Evolutionary conservation across 2,113 vertebrate species (phyloP), one percentile per base, ranked within the genome.

Genomic region (Cathartes aura): DNA sequence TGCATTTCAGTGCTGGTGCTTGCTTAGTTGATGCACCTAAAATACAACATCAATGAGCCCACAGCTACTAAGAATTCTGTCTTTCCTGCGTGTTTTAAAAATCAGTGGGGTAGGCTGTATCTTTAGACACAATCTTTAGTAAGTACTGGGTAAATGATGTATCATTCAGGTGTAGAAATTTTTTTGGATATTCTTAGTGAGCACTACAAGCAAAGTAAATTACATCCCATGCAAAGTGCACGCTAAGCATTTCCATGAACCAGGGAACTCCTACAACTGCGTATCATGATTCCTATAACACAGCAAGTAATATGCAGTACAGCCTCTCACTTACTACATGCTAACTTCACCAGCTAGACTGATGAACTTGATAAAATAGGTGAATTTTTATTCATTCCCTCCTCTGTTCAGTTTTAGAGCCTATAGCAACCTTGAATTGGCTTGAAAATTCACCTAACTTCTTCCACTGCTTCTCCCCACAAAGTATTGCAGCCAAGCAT

Each of bases 391-490:
- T 47, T 72, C 2, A 55, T 50, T 53, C 16, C 15, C 12, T 66
- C 22, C n/a, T 82, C 43, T 58, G 8, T 48, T 80, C n/a, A 38
- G 52, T 59, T 64, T 79, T 55, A 94, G 48, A 94, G 34, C 96
- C 96, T 96, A 78, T 86, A 96, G 97, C 48, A 88, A 97, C 89
- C 96, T 38, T 94, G 89, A 95, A 97, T 78, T 62, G 53, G 63
- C 89, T 97, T 59, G 50, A 95, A 96, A 95, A 91, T 64, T 58
- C 62, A 78, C 55, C 52, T 74, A 88, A 91, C 88, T 81, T 53
- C 62, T 72, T 72, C 47, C 96, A 97, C 97, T 98, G 97, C 47
- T 95, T 95, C 97, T 92, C 82, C 53, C 90, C 95, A 78, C 40
- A 40, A 71, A 79, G 30, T 14, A 18, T 16, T 90, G 86, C 90